Conservation (phyloP, 1,140 invertebrate genomes). For the Atta texana region DNA sequence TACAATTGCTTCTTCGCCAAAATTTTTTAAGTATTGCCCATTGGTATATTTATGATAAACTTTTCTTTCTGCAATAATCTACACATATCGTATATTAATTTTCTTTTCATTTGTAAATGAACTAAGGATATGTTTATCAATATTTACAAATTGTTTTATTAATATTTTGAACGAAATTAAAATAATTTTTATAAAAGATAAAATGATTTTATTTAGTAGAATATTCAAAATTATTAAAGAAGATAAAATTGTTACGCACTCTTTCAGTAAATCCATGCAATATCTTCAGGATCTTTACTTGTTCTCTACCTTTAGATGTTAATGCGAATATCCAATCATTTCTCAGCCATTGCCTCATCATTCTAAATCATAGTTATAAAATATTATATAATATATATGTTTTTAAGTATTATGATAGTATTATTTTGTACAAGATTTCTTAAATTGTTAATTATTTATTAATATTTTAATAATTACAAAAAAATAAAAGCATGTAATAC, state of each 20-base stretch:
- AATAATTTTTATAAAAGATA: too few relatives aligned
- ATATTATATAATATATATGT: background rate
- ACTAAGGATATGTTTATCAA: background rate
- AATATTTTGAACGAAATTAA: background rate
- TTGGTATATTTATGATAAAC: slow-evolving; percentile 72
- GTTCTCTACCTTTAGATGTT: slow-evolving; percentile 83
- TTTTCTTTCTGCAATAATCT: slow-evolving; percentile 78
- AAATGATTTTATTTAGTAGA: background rate
- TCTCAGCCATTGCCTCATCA: slow-evolving; percentile 88
- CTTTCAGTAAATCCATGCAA: slow-evolving; percentile 90
- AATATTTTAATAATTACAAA: background rate
- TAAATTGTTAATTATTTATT: background rate
- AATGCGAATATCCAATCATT: slow-evolving; percentile 86
- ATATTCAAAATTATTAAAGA: background rate
- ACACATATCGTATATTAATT: background rate
- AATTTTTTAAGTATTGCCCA: slow-evolving; percentile 47
- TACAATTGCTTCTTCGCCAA: slow-evolving; percentile 2
- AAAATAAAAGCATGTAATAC: background rate
- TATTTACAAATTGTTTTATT: background rate
- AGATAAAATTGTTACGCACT: slow-evolving; percentile 83
- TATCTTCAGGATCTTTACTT: slow-evolving; percentile 87
- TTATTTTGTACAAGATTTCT: background rate
- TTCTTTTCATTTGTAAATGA: background rate
- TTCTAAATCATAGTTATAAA: slow-evolving; percentile 76
- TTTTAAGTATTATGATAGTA: background rate